Evolutionary conservation across 2,113 vertebrate species (phyloP).

Genomic region (Trichomycterus rosablanca): DNA sequence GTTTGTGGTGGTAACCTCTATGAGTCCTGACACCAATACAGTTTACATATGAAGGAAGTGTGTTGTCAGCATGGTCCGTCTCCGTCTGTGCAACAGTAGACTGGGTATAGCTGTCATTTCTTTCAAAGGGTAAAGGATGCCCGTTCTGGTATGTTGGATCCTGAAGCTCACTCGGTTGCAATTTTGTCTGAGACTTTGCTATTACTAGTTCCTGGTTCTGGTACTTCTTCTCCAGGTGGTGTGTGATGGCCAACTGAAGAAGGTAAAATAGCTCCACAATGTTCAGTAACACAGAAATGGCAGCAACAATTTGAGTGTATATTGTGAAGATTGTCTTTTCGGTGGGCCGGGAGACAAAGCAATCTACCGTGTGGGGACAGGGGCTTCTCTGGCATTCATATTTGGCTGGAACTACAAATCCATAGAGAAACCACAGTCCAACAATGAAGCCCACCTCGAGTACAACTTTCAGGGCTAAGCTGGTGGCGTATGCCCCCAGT

Average conservation of each 20-base stretch:
- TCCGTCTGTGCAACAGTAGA: too few relatives aligned
- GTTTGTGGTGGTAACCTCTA: slow-evolving; percentile 43
- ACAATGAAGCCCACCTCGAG: slow-evolving; percentile 83
- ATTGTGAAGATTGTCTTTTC: slow-evolving; percentile 96
- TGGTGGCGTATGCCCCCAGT: slow-evolving; percentile 80
- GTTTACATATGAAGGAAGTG: slow-evolving; percentile 62
- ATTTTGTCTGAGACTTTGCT: background rate
- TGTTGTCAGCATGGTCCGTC: too few relatives aligned
- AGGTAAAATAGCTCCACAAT: slow-evolving; percentile 81
- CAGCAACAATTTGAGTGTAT: slow-evolving; percentile 84
- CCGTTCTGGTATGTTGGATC: slow-evolving; percentile 29
- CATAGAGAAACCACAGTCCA: slow-evolving; percentile 86
- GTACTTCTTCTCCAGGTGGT: slow-evolving; percentile 55
- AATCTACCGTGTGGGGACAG: slow-evolving; percentile 87
- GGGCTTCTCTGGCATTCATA: slow-evolving; percentile 77
- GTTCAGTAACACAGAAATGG: slow-evolving; percentile 83
- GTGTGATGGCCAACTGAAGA: slow-evolving; percentile 62
- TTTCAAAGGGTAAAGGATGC: slow-evolving; percentile 38
- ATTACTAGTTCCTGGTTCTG: background rate
- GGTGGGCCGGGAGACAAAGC: slow-evolving; percentile 90
- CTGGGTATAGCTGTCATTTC: slow-evolving; percentile 32
- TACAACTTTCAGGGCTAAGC: slow-evolving; percentile 78
- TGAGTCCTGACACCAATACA: slow-evolving; percentile 48
- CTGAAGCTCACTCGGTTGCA: background rate
- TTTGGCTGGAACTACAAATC: slow-evolving; percentile 76